Conservation (phyloP, 2,888 invertebrate genomes). For the Archips crataeganus region DNA sequence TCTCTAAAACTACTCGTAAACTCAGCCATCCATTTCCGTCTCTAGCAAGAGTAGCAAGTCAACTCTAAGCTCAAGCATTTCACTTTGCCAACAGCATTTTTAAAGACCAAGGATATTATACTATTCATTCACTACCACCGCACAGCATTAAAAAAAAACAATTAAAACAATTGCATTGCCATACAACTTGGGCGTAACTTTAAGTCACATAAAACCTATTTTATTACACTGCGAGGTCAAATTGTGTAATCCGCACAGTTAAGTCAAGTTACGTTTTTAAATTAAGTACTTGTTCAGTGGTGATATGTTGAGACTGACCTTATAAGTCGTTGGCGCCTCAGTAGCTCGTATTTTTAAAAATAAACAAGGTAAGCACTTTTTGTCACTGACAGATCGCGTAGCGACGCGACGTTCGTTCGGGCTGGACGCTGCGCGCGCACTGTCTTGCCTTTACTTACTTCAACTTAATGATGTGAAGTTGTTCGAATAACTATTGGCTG, state of each 20-base stretch:
- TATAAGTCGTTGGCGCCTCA: conserved; percentile 8
- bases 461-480: neutral
- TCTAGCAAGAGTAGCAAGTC: too few relatives aligned
- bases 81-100: conserved; percentile 2
- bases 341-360: conserved; percentile 15
- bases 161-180: conserved; percentile 8
- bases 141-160: neutral
- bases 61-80: neutral
- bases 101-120: neutral
- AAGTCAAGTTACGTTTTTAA: neutral
- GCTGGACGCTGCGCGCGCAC: conserved; percentile 9
- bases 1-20: neutral
- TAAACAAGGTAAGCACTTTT: conserved; percentile 12
- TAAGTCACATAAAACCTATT: conserved; percentile 14
- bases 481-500: neutral
- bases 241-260: conserved; percentile 10
- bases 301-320: conserved; percentile 6
- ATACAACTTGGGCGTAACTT: conserved; percentile 10
- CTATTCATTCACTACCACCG: neutral
- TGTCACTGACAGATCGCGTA: conserved; percentile 7
- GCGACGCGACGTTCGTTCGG: conserved; percentile 8
- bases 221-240: conserved; percentile 14
- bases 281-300: neutral
- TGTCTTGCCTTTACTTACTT: conserved; percentile 1
- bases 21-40: neutral